Evolutionary conservation across 1,140 invertebrate species (phyloP).

Genomic region (Achroia grisella): DNA sequence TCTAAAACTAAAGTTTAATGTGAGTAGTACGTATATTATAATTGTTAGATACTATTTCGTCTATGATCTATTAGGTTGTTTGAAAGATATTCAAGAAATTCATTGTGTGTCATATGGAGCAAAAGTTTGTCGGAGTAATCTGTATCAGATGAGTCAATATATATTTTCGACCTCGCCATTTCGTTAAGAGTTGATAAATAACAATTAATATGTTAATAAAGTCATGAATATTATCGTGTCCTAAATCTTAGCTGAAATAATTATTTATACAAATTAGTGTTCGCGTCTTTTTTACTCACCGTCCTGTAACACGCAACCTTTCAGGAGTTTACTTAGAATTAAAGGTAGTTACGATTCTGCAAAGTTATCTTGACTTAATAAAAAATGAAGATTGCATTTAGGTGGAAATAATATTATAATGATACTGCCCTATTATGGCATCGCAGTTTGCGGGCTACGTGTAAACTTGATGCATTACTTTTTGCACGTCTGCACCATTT

Average conservation of each 20-base stretch:
- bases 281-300: constrained; percentile 3
- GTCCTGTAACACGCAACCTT: constrained; percentile 9
- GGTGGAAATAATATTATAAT: constrained; percentile 16
- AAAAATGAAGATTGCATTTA: constrained; percentile 4
- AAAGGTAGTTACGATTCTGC: too few relatives aligned
- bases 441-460: constrained; percentile 18
- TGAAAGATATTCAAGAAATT: too few relatives aligned
- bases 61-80: too few relatives aligned
- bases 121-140: too few relatives aligned
- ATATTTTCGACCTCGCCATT: too few relatives aligned
- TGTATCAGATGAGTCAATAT: too few relatives aligned
- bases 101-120: too few relatives aligned
- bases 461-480: constrained; percentile 40
- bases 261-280: constrained; percentile 11
- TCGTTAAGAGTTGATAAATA: too few relatives aligned
- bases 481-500: constrained; percentile 41
- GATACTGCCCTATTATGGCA: constrained; percentile 16
- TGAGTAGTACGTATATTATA: too few relatives aligned
- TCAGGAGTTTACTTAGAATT: too few relatives aligned
- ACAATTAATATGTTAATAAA: constrained; percentile 10
- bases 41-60: too few relatives aligned
- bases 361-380: neutral
- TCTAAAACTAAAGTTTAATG: too few relatives aligned
- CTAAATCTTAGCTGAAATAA: constrained; percentile 12
- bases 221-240: constrained; percentile 14